These are phyloP conservation scores for Calliphora vicina DNA, from an alignment of 1,140 invertebrate genomes.

Conservation along the genomic window DNA sequence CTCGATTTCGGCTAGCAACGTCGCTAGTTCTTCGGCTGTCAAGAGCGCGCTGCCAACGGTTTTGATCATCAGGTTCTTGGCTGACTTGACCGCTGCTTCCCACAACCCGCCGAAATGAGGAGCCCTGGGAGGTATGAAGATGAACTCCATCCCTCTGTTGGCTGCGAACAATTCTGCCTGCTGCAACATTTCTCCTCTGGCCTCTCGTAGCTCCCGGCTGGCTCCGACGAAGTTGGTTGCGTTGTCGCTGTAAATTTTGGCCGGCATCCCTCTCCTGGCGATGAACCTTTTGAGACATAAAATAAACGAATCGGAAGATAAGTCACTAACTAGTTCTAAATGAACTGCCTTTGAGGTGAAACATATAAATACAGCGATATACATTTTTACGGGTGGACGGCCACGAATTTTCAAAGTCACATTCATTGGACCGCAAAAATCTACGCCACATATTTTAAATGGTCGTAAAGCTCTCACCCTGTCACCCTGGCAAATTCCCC, in stretches of 20 bases:
- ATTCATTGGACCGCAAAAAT: constrained; percentile 38
- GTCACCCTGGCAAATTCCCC: too few relatives aligned
- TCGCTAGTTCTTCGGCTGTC: constrained; percentile 26
- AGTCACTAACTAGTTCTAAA: constrained; percentile 53
- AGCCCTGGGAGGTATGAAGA: constrained; percentile 36
- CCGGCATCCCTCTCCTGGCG: constrained; percentile 48
- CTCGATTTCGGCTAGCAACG: constrained; percentile 40
- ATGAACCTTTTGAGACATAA: constrained; percentile 53
- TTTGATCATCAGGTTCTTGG: background rate
- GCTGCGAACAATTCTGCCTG: background rate
- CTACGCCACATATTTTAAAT: too few relatives aligned
- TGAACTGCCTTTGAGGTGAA: constrained; percentile 49
- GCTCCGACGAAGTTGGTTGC: too few relatives aligned
- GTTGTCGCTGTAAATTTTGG: too few relatives aligned
- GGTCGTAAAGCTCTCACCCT: too few relatives aligned
- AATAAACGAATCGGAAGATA: constrained; percentile 55
- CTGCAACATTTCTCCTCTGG: background rate
- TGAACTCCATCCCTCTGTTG: constrained; percentile 18
- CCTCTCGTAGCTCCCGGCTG: background rate
- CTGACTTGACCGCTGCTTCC: constrained; percentile 43
- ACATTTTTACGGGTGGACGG: constrained; percentile 25
- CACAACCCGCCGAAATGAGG: constrained; percentile 48
- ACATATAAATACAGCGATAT: constrained; percentile 48
- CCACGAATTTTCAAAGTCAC: constrained; percentile 26
- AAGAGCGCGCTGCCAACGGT: background rate